Evolutionary conservation across 2,797 vertebrate species (phyloP).

Genomic region (Coregonus sp.): DNA sequence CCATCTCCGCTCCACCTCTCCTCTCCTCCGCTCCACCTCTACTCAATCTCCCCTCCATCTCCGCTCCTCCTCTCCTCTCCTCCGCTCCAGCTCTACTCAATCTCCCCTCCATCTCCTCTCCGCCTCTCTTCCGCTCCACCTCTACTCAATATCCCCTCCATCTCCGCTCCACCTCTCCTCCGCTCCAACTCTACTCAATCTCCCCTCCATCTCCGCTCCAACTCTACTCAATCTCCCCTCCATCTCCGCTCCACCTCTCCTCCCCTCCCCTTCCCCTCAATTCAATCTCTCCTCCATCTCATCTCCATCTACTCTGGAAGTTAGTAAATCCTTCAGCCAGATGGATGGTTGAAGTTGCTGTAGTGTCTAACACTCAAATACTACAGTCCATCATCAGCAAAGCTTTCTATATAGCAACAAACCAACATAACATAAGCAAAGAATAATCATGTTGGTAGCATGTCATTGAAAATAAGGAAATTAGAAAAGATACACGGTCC

Average conservation of each 20-base stretch:
- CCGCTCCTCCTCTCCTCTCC: too few species aligned
- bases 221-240: neutral
- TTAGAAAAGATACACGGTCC: neutral
- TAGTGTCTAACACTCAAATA: neutral
- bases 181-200: neutral
- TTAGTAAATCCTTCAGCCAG: neutral
- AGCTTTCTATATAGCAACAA: neutral
- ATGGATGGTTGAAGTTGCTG: neutral
- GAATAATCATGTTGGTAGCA: neutral
- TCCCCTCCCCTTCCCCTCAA: neutral
- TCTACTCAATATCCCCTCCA: neutral
- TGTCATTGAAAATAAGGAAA: neutral
- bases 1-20: too few species aligned
- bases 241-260: neutral
- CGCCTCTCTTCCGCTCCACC: neutral
- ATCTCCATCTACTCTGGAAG: neutral
- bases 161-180: too few species aligned
- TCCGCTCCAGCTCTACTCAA: neutral
- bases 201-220: neutral
- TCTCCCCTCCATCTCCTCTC: neutral
- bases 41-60: neutral
- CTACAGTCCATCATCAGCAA: neutral
- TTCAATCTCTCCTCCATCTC: neutral
- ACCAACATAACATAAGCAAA: neutral
- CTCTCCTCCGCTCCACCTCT: neutral